These are phyloP conservation scores for Unio pictorum DNA, from an alignment of 2,888 invertebrate species.

Conservation along the genomic window DNA sequence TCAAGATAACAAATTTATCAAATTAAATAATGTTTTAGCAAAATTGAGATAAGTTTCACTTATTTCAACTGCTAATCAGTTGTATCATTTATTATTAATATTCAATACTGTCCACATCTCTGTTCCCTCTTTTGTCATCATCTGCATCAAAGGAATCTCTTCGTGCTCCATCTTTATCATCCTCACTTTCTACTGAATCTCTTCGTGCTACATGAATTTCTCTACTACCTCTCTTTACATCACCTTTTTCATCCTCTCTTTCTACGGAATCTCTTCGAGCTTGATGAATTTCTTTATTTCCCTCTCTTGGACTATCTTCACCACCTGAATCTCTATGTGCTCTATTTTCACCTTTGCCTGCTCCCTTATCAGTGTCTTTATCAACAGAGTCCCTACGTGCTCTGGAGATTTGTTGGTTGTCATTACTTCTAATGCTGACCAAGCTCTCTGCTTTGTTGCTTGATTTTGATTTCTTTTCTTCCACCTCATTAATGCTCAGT, in stretches of 20 bases:
- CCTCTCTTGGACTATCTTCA: slow-evolving; percentile 1
- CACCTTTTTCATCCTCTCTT: slow-evolving; percentile 3
- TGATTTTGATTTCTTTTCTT: background rate
- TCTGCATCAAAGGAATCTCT: slow-evolving; percentile 32
- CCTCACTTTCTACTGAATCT: background rate
- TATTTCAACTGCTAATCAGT: too few relatives aligned
- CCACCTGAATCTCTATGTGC: background rate
- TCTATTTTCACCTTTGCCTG: slow-evolving; percentile 4
- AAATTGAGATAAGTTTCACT: too few relatives aligned
- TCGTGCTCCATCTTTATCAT: slow-evolving; percentile 7
- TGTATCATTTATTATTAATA: slow-evolving; percentile 14
- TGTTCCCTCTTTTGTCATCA: slow-evolving; percentile 30
- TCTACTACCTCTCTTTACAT: background rate
- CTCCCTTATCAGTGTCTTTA: background rate
- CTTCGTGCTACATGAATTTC: background rate
- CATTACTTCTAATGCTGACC: background rate
- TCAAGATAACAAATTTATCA: too few relatives aligned
- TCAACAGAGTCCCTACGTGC: background rate
- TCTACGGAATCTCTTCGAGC: background rate
- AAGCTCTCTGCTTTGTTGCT: slow-evolving; percentile 4
- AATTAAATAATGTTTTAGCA: too few relatives aligned
- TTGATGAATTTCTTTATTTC: slow-evolving; percentile 6
- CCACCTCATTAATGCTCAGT: background rate
- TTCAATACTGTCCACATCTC: slow-evolving; percentile 39
- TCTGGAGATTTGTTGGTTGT: background rate